Conservation (phyloP, 2,888 invertebrate species). For the Isotomurus palustris region DNA sequence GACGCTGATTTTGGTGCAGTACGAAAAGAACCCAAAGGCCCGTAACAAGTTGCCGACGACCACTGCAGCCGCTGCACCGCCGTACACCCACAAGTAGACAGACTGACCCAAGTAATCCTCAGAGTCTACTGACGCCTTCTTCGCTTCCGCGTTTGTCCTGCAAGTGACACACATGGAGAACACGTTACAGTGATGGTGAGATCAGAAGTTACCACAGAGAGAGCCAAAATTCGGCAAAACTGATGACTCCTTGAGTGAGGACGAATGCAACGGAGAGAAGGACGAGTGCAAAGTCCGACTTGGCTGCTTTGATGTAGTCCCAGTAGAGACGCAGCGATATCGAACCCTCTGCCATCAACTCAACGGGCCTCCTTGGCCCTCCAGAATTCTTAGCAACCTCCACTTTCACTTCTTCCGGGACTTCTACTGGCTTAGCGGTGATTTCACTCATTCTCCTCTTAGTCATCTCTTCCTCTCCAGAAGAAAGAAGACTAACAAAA, state of each 20-base stretch:
- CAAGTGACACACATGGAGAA: neutral
- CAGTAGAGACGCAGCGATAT: slow-evolving; percentile 52
- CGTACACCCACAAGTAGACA: neutral
- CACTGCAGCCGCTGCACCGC: neutral
- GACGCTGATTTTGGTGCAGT: slow-evolving; percentile 51
- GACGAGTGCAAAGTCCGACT: slow-evolving; percentile 26
- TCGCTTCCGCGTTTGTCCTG: slow-evolving; percentile 8
- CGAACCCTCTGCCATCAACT: slow-evolving; percentile 40
- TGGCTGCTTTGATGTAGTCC: slow-evolving; percentile 41
- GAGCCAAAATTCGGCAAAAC: slow-evolving; percentile 40
- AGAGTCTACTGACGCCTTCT: neutral
- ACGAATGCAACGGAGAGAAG: slow-evolving; percentile 27
- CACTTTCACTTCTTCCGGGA: neutral
- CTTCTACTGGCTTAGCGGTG: neutral
- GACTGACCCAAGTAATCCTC: neutral
- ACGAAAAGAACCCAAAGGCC: slow-evolving; percentile 48
- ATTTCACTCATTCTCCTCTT: slow-evolving; percentile 22
- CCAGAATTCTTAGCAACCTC: slow-evolving; percentile 25
- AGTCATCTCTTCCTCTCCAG: slow-evolving; percentile 46
- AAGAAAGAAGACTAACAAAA: slow-evolving; percentile 48
- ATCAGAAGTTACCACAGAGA: slow-evolving; percentile 34
- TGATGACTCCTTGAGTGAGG: slow-evolving; percentile 36
- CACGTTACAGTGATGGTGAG: neutral
- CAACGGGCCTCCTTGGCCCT: slow-evolving; percentile 32
- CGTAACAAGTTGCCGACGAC: neutral